Percentiles rank a stretch among this genome's conserved stretches.
phyloP scores from a whole-genome alignment of 2,797 vertebrate genomes.

The Acrocephalus scirpaceus region DNA sequence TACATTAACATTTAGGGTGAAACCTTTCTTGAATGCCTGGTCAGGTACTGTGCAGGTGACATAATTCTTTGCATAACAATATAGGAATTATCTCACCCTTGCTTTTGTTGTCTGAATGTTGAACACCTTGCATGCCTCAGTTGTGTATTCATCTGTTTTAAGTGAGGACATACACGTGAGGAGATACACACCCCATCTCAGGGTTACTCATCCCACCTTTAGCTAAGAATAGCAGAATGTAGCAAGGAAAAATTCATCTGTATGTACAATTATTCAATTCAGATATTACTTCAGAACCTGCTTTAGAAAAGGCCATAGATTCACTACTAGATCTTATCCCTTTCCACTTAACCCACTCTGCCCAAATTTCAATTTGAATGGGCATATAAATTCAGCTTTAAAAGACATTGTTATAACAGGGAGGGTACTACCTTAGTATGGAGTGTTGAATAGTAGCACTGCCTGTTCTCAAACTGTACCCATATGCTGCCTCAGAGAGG shows the following conservation, averaged over 20 bases:
- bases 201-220: background rate
- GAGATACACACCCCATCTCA: background rate
- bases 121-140: background rate
- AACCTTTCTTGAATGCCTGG: background rate
- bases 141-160: background rate
- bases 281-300: background rate
- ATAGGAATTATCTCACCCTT: background rate
- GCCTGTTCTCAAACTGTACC: background rate
- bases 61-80: background rate
- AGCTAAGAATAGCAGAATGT: background rate
- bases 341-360: background rate
- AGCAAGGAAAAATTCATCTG: background rate
- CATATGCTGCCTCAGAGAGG: background rate
- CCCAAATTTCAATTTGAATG: background rate
- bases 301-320: background rate
- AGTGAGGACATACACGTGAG: background rate
- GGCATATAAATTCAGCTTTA: background rate
- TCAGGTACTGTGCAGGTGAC: background rate
- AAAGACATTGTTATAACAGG: background rate
- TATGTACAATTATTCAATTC: background rate
- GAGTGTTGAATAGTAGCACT: background rate
- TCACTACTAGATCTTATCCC: background rate
- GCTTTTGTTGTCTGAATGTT: accelerated
- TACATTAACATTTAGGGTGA: background rate
- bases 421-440: background rate